These are phyloP conservation scores for Arenicola marina DNA, from an alignment of 2,888 invertebrate genomes.

Conservation along the genomic window DNA sequence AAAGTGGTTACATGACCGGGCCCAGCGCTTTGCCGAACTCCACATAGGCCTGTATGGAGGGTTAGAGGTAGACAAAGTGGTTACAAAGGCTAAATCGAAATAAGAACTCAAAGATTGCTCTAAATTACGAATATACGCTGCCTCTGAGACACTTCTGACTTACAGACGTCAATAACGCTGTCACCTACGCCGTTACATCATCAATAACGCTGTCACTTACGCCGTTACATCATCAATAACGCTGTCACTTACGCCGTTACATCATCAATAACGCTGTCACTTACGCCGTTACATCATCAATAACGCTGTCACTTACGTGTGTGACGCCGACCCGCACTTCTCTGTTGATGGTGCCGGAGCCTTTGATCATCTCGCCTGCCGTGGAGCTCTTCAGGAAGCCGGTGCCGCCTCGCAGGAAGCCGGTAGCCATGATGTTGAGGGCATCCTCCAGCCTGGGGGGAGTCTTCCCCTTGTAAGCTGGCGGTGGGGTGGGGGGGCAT, in stretches of 20 bases:
- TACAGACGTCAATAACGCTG: no score
- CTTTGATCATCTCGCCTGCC: conserved; percentile 96
- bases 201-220: no score
- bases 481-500: no score
- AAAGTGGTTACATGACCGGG: background rate
- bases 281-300: no score
- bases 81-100: background rate
- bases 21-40: conserved; percentile 93
- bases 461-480: conserved; percentile 37
- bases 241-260: no score
- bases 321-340: conserved; percentile 98
- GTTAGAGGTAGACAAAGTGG: background rate
- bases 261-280: no score
- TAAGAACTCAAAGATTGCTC: background rate
- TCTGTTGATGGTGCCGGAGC: conserved; percentile 87
- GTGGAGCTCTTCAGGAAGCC: conserved; percentile 74
- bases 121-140: background rate
- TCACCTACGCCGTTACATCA: no score
- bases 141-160: background rate
- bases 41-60: conserved; percentile 80
- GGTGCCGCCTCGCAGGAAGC: conserved; percentile 91
- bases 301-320: conserved; percentile 82
- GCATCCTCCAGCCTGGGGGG: conserved; percentile 75
- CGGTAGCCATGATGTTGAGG: conserved; percentile 86
- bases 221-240: no score